Conservation (phyloP, 2,113 vertebrate species). For the Cochlearius cochlearius region DNA sequence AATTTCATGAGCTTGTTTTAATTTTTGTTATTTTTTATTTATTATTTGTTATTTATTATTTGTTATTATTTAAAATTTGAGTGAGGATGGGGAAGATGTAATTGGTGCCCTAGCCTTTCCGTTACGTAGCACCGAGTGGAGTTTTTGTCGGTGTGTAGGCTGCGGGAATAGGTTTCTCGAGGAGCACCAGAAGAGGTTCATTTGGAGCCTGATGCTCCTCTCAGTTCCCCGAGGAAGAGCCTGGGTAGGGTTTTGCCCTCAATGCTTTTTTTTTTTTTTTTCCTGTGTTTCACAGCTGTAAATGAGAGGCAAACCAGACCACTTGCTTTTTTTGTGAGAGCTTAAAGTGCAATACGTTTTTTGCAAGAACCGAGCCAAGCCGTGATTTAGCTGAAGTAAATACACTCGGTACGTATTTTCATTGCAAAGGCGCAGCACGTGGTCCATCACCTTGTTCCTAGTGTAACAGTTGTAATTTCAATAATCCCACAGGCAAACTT, state of each 20-base stretch:
- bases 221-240: not conserved
- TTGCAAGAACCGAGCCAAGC: not conserved
- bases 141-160: not conserved
- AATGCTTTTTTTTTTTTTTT: not conserved
- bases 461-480: not conserved
- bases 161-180: not conserved
- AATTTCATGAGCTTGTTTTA: not conserved
- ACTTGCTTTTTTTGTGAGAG: not conserved
- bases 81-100: not conserved
- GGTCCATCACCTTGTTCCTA: not conserved
- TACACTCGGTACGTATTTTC: not conserved
- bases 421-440: not conserved
- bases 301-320: not conserved
- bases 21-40: not conserved
- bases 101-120: not conserved
- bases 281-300: not conserved
- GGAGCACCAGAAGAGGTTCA: not conserved
- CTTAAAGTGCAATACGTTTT: not conserved
- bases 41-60: not conserved
- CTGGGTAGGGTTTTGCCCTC: not conserved
- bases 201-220: not conserved
- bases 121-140: not conserved
- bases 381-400: not conserved
- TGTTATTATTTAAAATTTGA: not conserved
- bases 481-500: not conserved